A percentile compares a stretch with the other conserved stretches of the same genome.
Conservation (phyloP, 2,888 invertebrate species). For the Catocala fraxini region DNA sequence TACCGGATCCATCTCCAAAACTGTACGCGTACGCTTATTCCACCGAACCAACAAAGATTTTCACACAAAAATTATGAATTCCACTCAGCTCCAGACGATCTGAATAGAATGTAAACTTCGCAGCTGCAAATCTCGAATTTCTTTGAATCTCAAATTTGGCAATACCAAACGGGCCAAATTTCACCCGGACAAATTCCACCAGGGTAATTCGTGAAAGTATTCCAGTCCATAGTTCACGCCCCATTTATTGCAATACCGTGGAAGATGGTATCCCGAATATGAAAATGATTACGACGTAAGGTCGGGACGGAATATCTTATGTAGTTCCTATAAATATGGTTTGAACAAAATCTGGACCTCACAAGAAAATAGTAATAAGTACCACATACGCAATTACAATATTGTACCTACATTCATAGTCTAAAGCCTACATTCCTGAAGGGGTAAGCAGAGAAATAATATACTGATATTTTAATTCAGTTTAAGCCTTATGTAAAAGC, state of each 20-base stretch:
- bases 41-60: too few relatives aligned
- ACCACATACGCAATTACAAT: too few relatives aligned
- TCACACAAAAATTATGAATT: background rate
- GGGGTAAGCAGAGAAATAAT: too few relatives aligned
- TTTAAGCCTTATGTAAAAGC: too few relatives aligned
- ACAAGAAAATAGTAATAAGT: too few relatives aligned
- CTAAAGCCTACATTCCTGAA: too few relatives aligned
- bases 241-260: slow-evolving; percentile 14
- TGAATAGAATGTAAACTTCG: slow-evolving; percentile 9
- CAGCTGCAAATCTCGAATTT: slow-evolving; percentile 5
- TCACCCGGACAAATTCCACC: slow-evolving; percentile 30
- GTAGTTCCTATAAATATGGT: too few relatives aligned
- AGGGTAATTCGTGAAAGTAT: slow-evolving; percentile 38
- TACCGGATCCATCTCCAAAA: too few relatives aligned
- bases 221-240: slow-evolving; percentile 17
- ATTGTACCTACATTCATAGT: too few relatives aligned
- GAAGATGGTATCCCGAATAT: slow-evolving; percentile 31
- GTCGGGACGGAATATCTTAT: slow-evolving; percentile 6
- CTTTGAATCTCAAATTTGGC: slow-evolving; percentile 3
- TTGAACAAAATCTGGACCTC: too few relatives aligned
- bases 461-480: too few relatives aligned
- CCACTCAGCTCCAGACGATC: background rate
- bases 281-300: slow-evolving; percentile 36
- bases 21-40: too few relatives aligned
- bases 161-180: slow-evolving; percentile 17